Percentiles rank a stretch among this genome's conserved stretches.
Evolutionary conservation across 1,140 invertebrate genomes (phyloP).

Genomic region (Helicorthomorpha holstii): DNA sequence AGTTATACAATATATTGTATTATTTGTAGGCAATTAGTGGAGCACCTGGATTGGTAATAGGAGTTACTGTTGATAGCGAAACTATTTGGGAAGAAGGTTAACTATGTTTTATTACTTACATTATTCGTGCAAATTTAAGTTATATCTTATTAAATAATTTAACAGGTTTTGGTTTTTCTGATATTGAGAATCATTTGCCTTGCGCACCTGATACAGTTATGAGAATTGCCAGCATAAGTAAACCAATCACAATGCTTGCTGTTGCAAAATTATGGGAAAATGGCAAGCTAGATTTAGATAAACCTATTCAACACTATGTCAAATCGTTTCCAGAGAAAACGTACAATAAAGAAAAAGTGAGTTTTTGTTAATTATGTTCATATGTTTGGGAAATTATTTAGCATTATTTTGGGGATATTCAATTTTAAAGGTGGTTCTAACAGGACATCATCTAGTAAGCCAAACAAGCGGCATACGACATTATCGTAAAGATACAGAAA

Average conservation of each 20-base stretch:
- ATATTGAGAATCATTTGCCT: constrained; percentile 36
- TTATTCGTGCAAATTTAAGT: background rate
- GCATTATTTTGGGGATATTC: too few species aligned
- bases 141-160: background rate
- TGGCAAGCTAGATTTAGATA: constrained; percentile 38
- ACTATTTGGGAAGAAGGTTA: constrained; percentile 30
- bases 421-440: constrained; percentile 30
- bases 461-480: constrained; percentile 38
- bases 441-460: constrained; percentile 31
- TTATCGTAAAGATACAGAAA: constrained; percentile 24
- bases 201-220: constrained; percentile 35
- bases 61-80: constrained; percentile 36
- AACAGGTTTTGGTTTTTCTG: constrained; percentile 38
- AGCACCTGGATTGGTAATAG: constrained; percentile 34
- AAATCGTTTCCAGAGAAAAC: constrained; percentile 35
- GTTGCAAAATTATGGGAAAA: constrained; percentile 36
- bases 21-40: constrained; percentile 21
- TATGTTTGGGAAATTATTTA: background rate
- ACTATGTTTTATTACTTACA: background rate
- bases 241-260: constrained; percentile 36
- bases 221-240: constrained; percentile 46
- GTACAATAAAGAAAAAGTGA: constrained; percentile 27
- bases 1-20: background rate
- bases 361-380: background rate
- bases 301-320: constrained; percentile 35